Percentiles rank a stretch among this genome's conserved stretches.
phyloP scores from a whole-genome alignment of 2,797 vertebrate species.

The Aldrovandia affinis region DNA sequence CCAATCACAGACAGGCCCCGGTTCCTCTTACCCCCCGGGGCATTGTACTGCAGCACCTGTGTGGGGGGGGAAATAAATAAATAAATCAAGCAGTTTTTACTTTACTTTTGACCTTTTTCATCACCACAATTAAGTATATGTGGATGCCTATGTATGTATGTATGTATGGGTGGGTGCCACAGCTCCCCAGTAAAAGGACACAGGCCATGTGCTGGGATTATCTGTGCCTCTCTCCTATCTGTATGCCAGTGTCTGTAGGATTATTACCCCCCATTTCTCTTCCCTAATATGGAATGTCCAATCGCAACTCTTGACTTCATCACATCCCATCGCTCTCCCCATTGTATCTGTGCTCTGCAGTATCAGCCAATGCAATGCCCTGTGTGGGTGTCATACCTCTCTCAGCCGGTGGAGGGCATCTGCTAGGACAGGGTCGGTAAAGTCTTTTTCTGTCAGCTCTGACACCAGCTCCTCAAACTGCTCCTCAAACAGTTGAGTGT shows the following conservation, averaged over 20 bases:
- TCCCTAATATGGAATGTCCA: no score
- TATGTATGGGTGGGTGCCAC: neutral
- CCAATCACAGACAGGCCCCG: constrained; percentile 86
- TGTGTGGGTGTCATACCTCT: constrained; percentile 56
- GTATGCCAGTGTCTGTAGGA: neutral
- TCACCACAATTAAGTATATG: no score
- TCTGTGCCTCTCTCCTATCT: neutral
- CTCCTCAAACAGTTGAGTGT: constrained; percentile 74
- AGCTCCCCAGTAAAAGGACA: neutral
- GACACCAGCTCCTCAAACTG: constrained; percentile 83
- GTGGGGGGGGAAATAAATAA: neutral
- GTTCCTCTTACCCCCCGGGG: constrained; percentile 85
- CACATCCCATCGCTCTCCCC: no score
- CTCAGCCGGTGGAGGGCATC: constrained; percentile 78
- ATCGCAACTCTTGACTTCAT: no score
- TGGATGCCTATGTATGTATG: no score
- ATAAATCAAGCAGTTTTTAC: neutral
- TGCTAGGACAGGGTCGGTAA: constrained; percentile 72
- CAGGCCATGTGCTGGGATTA: no score
- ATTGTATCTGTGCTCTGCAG: neutral
- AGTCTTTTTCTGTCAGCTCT: constrained; percentile 79
- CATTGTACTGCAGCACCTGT: constrained; percentile 87
- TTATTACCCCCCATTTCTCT: no score
- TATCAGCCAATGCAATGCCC: neutral
- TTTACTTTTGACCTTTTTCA: neutral